Evolutionary conservation across 2,113 vertebrate species (phyloP), one percentile per base, ranked within the genome.

Genomic region (Anoura caudifer): DNA sequence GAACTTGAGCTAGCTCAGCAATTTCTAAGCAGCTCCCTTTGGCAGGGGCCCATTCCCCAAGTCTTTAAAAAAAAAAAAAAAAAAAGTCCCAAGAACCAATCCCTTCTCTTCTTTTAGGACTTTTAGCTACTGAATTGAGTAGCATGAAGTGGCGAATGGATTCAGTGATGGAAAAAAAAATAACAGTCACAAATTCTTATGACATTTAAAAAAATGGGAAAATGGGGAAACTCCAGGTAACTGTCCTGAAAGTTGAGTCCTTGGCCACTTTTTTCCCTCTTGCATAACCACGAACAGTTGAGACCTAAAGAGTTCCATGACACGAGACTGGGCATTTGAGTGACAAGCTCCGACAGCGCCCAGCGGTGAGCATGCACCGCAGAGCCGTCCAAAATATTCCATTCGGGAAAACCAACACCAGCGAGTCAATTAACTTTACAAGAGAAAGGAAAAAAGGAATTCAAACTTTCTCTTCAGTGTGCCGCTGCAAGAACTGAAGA

Each of bases 241-340:
- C 28, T 92, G 95, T 98, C 97, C 94, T 97, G 97, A 98, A 98
- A 97, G 90, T 92, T 98, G 96, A 96, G 92, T 90, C 97, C 97
- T 97, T 98, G 97, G 97, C 96, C 97, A 95, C 94, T 33, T 17
- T 94, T 94, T 28, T 61, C 10, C 59, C 59, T 26, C 59, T 97
- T 97, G 97, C 96, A 97, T 95, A 97, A 89, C 95, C 95, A 97
- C 98, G 97, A 98, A 96, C 87, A 97, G 93, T 93, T 98, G 90
- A 97, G 97, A 97, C 69, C 91, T 6, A 96, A 98, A 97, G 97
- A 93, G 82, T 97, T 98, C 96, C 98, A 97, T 97, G 94, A 94
- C 95, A 97, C 94, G 97, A 94, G 92, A 67, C 17, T 97, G 92
- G 73, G 95, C 91, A 43, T 97, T 97, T 97, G 97, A 98, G 96